Percentiles rank a stretch among this genome's conserved stretches.
Conservation (phyloP, 2,888 invertebrate genomes). For the Phorcus lineatus region DNA sequence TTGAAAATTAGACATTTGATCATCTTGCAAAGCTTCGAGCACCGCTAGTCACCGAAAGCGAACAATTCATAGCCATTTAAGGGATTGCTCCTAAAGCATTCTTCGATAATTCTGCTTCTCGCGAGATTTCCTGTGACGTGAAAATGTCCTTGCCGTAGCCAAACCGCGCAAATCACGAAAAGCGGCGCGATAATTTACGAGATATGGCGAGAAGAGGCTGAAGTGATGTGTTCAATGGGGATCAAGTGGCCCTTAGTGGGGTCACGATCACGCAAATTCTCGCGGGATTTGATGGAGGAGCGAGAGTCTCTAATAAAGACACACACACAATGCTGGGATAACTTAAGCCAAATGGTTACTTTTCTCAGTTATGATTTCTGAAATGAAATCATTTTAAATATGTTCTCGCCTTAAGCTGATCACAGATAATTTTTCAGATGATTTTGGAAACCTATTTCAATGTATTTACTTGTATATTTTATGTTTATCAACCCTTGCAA, state of each 20-base stretch:
- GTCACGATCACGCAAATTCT: slow-evolving; percentile 2
- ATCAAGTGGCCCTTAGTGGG: slow-evolving; percentile 20
- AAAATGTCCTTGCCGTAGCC: not conserved
- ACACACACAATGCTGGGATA: no score
- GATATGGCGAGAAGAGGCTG: slow-evolving; percentile 20
- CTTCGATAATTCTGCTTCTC: slow-evolving; percentile 8
- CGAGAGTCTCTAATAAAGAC: no score
- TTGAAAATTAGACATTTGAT: slow-evolving; percentile 21
- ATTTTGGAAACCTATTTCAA: no score
- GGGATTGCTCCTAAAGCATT: not conserved
- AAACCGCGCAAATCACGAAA: slow-evolving; percentile 19
- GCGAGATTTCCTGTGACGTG: slow-evolving; percentile 15
- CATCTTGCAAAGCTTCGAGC: not conserved
- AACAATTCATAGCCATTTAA: not conserved
- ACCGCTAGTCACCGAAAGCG: not conserved
- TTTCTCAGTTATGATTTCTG: no score
- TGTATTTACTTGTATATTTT: no score
- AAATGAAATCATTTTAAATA: no score
- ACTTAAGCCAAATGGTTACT: no score
- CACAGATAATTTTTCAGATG: no score
- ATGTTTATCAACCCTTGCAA: no score
- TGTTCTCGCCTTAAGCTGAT: no score
- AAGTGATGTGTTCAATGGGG: slow-evolving; percentile 20
- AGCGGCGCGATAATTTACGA: slow-evolving; percentile 22
- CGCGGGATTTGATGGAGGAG: not conserved